phyloP scores from a whole-genome alignment of 2,888 invertebrate species.

The Lomographa bimaculata region DNA sequence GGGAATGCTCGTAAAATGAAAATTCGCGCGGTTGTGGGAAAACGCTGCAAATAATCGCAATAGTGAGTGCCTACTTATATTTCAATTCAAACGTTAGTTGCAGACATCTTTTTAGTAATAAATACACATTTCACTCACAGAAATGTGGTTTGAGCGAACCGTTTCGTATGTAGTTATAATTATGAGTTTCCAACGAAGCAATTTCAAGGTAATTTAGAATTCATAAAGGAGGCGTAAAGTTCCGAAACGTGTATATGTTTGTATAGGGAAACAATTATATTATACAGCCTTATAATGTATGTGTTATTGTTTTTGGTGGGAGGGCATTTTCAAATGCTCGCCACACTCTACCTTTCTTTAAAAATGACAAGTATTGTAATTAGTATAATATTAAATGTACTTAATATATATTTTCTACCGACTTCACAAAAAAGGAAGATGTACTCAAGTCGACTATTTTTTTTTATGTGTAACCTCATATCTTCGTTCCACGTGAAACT shows the following conservation, averaged over 20 bases:
- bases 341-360: too few relatives aligned
- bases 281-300: too few relatives aligned
- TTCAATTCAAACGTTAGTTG: slow-evolving; percentile 19
- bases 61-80: slow-evolving; percentile 12
- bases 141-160: slow-evolving; percentile 6
- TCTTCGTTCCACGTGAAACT: too few relatives aligned
- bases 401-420: too few relatives aligned
- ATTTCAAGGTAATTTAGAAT: slow-evolving; percentile 10
- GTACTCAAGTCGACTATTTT: too few relatives aligned
- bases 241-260: too few relatives aligned
- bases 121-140: slow-evolving; percentile 25
- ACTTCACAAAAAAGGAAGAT: too few relatives aligned
- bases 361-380: too few relatives aligned
- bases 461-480: too few relatives aligned
- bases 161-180: slow-evolving; percentile 1
- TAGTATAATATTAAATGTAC: too few relatives aligned
- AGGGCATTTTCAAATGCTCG: too few relatives aligned
- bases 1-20: slow-evolving; percentile 65
- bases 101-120: slow-evolving; percentile 27
- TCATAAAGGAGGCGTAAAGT: slow-evolving; percentile 25
- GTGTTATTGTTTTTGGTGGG: background rate
- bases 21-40: slow-evolving; percentile 60
- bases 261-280: too few relatives aligned
- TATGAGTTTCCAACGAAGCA: slow-evolving; percentile 2
- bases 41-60: slow-evolving; percentile 60